phyloP scores from a whole-genome alignment of 2,888 invertebrate genomes.

The Drosophila birchii region DNA sequence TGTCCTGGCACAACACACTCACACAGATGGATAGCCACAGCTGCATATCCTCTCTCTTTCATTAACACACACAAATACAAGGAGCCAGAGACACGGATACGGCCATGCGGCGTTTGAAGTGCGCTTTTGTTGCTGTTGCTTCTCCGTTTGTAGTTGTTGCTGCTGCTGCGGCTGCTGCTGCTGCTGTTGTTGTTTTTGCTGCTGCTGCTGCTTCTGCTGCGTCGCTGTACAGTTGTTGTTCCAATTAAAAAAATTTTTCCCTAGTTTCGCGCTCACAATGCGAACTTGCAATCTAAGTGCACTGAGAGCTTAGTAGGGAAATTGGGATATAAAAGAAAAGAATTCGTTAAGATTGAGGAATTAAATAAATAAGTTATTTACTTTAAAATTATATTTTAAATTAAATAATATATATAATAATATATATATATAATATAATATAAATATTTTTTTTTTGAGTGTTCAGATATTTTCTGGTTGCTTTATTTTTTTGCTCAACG shows the following conservation, averaged over 20 bases:
- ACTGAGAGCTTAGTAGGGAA: neutral
- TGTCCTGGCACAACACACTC: conserved; percentile 63
- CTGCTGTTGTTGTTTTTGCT: conserved; percentile 71
- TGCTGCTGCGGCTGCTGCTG: conserved; percentile 15
- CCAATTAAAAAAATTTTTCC: conserved; percentile 81
- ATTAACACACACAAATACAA: conserved; percentile 20
- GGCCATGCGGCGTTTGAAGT: conserved; percentile 67
- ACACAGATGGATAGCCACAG: conserved; percentile 39
- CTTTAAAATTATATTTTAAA: neutral
- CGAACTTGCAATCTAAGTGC: conserved; percentile 73
- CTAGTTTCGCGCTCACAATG: conserved; percentile 82
- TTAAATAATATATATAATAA: no score
- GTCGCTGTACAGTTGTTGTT: conserved; percentile 82
- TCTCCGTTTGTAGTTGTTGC: conserved; percentile 19
- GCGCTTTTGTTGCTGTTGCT: conserved; percentile 62
- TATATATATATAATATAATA: no score
- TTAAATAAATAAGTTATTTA: neutral
- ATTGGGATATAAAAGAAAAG: neutral
- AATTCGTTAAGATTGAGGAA: neutral
- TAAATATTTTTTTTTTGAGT: conserved; percentile 5
- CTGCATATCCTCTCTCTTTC: conserved; percentile 62
- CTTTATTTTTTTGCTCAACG: conserved; percentile 43
- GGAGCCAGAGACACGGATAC: conserved; percentile 45
- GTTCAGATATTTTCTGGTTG: conserved; percentile 35
- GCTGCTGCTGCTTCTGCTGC: conserved; percentile 36